Percentiles rank a stretch among this genome's conserved stretches.
Conservation (phyloP, 2,888 invertebrate species). For the Nephrotoma flavescens region DNA sequence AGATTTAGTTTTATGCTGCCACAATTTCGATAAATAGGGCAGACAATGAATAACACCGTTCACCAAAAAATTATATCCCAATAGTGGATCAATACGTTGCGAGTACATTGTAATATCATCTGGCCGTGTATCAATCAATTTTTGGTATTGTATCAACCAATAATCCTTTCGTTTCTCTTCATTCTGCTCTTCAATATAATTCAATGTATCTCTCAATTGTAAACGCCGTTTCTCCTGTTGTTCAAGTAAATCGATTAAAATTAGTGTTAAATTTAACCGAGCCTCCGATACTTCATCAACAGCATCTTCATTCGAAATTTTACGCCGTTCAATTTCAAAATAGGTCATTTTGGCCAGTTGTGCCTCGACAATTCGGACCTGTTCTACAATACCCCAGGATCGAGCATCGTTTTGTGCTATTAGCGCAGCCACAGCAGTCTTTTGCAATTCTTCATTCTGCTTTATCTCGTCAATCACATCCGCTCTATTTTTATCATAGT, state of each 20-base stretch:
- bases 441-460: slow-evolving; percentile 55
- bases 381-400: slow-evolving; percentile 61
- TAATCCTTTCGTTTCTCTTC: slow-evolving; percentile 40
- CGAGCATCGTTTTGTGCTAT: slow-evolving; percentile 58
- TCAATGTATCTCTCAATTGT: slow-evolving; percentile 45
- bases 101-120: slow-evolving; percentile 45
- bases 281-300: slow-evolving; percentile 53
- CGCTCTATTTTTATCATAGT: slow-evolving; percentile 45
- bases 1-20: slow-evolving; percentile 15
- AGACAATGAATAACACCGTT: slow-evolving; percentile 62
- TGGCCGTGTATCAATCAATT: slow-evolving; percentile 61
- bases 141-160: slow-evolving; percentile 72
- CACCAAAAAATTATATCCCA: slow-evolving; percentile 53
- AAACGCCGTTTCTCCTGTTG: slow-evolving; percentile 49
- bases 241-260: slow-evolving; percentile 51
- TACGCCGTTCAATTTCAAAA: slow-evolving; percentile 56
- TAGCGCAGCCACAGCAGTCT: slow-evolving; percentile 53
- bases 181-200: slow-evolving; percentile 51
- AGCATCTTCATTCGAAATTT: slow-evolving; percentile 49
- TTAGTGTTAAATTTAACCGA: slow-evolving; percentile 46
- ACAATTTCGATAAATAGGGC: slow-evolving; percentile 41
- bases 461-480: slow-evolving; percentile 44
- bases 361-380: slow-evolving; percentile 54
- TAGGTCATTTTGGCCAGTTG: slow-evolving; percentile 56
- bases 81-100: slow-evolving; percentile 45